A percentile compares a stretch with the other conserved stretches of the same genome.
Evolutionary conservation across 1,140 invertebrate species (phyloP).

Genomic region (Bombus superbus): DNA sequence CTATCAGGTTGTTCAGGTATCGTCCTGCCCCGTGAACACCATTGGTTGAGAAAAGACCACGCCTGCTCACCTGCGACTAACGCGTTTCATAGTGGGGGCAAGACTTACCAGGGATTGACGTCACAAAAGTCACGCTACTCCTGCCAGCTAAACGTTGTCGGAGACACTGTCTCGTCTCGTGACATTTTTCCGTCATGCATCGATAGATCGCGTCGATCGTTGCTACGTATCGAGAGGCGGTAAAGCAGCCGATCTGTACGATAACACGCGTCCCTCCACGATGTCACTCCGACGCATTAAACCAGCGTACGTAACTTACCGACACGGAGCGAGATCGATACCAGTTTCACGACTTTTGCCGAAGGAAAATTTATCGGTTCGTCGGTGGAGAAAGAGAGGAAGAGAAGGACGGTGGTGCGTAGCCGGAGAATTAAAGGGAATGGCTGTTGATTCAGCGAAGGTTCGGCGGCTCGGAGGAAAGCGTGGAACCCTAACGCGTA

Average conservation of each 20-base stretch:
- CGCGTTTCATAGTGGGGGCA: slow-evolving; percentile 60
- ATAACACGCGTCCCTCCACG: too few relatives aligned
- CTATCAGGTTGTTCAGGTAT: slow-evolving; percentile 74
- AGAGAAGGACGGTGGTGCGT: background rate
- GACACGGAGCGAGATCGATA: too few relatives aligned
- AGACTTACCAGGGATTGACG: slow-evolving; percentile 75
- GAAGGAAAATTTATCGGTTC: background rate
- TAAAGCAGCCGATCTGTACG: too few relatives aligned
- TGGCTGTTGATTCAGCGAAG: slow-evolving; percentile 53
- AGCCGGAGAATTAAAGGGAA: slow-evolving; percentile 53
- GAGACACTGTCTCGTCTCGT: slow-evolving; percentile 13
- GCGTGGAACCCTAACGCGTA: slow-evolving; percentile 56
- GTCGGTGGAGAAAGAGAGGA: background rate
- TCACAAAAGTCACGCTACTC: slow-evolving; percentile 74
- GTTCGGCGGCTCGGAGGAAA: slow-evolving; percentile 41
- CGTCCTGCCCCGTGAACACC: slow-evolving; percentile 75
- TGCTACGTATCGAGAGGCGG: background rate
- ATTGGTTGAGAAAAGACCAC: slow-evolving; percentile 76
- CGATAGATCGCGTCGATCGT: background rate
- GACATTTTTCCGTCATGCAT: slow-evolving; percentile 23
- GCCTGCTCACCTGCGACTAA: slow-evolving; percentile 75
- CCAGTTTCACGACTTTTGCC: too few relatives aligned
- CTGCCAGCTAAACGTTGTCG: slow-evolving; percentile 44
- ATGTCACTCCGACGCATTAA: background rate
- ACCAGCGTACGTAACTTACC: too few relatives aligned